A percentile compares a stretch with the other conserved stretches of the same genome.
Conservation (phyloP, 2,797 vertebrate species). For the Sorex maritimensis region DNA sequence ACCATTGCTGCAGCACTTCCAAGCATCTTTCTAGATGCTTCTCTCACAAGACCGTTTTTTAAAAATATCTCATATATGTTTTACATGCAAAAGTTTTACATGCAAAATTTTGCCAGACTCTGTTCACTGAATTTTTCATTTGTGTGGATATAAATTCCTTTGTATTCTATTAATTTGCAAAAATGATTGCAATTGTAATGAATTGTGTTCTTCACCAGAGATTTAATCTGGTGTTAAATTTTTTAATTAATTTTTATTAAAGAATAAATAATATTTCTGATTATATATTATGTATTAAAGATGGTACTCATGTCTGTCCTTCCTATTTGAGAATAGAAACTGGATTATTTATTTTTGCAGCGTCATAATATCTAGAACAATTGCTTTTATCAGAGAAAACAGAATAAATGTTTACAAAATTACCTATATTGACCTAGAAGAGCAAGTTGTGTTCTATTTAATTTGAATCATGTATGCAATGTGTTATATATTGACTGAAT, state of each 20-base stretch:
- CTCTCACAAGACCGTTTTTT: background rate
- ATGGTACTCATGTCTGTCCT: background rate
- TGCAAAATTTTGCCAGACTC: background rate
- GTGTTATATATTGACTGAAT: background rate
- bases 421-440: constrained; percentile 1
- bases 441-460: background rate
- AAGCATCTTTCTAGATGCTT: background rate
- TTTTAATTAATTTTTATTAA: constrained; percentile 35
- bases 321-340: background rate
- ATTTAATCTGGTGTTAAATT: background rate
- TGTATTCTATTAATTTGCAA: background rate
- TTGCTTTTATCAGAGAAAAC: constrained; percentile 17
- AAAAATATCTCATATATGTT: background rate
- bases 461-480: too few relatives aligned
- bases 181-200: background rate
- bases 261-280: background rate
- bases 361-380: background rate
- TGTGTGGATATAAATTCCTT: background rate
- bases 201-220: background rate
- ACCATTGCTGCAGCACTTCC: background rate
- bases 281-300: background rate
- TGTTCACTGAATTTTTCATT: background rate
- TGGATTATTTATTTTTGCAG: constrained; percentile 6
- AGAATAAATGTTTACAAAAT: background rate
- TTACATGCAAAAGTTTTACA: background rate